Conservation (phyloP, 2,113 vertebrate genomes). For the Hydrochoerus hydrochaeris region DNA sequence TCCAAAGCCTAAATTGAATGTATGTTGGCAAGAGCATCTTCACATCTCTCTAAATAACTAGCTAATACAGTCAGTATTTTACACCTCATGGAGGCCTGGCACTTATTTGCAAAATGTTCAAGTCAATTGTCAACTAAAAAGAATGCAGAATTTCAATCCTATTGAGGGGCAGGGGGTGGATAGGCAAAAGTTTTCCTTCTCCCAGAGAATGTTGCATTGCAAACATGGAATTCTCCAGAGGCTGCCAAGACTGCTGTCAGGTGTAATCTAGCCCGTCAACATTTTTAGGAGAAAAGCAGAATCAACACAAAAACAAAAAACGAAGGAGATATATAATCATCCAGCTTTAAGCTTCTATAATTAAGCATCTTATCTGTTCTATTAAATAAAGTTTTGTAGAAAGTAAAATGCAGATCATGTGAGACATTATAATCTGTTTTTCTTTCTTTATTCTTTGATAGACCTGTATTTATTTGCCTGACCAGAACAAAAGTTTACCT, state of each 20-base stretch:
- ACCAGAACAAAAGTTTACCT: slow-evolving; percentile 37
- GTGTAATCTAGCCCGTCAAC: slow-evolving; percentile 70
- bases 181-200: slow-evolving; percentile 55
- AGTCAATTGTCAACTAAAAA: slow-evolving; percentile 75
- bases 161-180: neutral
- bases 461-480: slow-evolving; percentile 7
- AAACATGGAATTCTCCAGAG: slow-evolving; percentile 58
- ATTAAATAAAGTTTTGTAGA: slow-evolving; percentile 34
- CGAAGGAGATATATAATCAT: neutral
- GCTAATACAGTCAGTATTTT: slow-evolving; percentile 76
- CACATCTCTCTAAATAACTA: slow-evolving; percentile 81
- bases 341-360: slow-evolving; percentile 44
- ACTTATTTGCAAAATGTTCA: slow-evolving; percentile 77
- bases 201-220: slow-evolving; percentile 44
- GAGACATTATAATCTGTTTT: neutral
- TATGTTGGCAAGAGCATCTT: slow-evolving; percentile 74
- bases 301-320: slow-evolving; percentile 64
- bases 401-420: slow-evolving; percentile 15
- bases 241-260: slow-evolving; percentile 65
- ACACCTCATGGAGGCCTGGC: slow-evolving; percentile 67
- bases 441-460: slow-evolving; percentile 11
- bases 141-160: slow-evolving; percentile 75
- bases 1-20: slow-evolving; percentile 75
- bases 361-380: slow-evolving; percentile 55
- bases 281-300: slow-evolving; percentile 66